Evolutionary conservation across 2,797 vertebrate species (phyloP), one percentile per base, ranked within the genome.

Genomic region (Tarsius wallacei): DNA sequence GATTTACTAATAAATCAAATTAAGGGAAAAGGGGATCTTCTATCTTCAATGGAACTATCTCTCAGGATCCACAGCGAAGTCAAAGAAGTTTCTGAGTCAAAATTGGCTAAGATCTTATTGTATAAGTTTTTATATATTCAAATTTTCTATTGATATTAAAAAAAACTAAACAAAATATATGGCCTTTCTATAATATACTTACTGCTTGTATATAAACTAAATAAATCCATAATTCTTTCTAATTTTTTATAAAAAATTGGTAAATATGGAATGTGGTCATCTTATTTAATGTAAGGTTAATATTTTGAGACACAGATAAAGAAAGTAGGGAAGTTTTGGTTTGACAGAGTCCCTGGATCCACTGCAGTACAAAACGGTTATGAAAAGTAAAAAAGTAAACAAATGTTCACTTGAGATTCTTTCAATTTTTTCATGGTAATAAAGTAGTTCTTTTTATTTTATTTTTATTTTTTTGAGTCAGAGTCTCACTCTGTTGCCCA

Each of bases 241-340:
- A 77, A n/a, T 49, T 28, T 64, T 59, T 26, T 42, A 12, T 71
- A 33, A 77, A 91, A 80, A 42, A 68, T 64, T 53, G 26, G 57
- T 61, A 77, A n/a, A n/a, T n/a, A n/a, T n/a, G n/a, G n/a, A 28
- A n/a, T 71, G 11, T 51, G 12, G 9, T 33, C 36, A 77, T 55
- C 49, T 6, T 94, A 36, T 77, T 95, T 94, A 78, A 61, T 80
- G 84, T 57, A 80, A 77, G 31, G 42, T 77, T 51, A 84, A 49
- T 88, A 70, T 77, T 57, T 81, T 64, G 36, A 87, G 7, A 12
- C 2, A 49, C 15, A 76, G 73, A 26, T 4, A 61, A 89, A 87
- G 51, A 73, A 68, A 4, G n/a, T 42, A 90, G 14, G 7, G 13
- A 90, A 55, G 15, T n/a, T 8, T 90, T 82, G 36, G 19, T 63